These are phyloP conservation scores for Dascyllus trimaculatus DNA, from an alignment of 2,113 vertebrate genomes.

Conservation along the genomic window DNA sequence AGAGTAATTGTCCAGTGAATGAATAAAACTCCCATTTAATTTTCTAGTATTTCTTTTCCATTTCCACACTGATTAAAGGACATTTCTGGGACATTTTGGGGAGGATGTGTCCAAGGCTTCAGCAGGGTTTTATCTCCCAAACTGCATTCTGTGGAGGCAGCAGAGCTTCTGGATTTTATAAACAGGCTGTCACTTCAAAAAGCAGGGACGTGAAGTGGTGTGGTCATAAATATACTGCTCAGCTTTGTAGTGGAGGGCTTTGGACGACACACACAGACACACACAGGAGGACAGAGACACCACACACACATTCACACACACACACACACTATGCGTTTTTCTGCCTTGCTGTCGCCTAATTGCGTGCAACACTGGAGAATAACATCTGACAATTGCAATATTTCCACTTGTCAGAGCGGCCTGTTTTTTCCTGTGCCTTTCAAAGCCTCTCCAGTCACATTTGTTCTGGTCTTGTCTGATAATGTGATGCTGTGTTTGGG, in stretches of 20 bases:
- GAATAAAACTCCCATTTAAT: conserved; percentile 2
- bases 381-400: conserved; percentile 45
- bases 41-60: neutral
- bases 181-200: conserved; percentile 81
- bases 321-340: neutral
- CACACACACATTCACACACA: conserved; percentile 1
- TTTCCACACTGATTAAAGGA: conserved; percentile 3
- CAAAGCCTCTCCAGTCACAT: conserved; percentile 10
- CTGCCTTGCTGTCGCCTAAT: conserved; percentile 19
- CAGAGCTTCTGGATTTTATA: conserved; percentile 72
- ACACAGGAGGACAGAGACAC: neutral
- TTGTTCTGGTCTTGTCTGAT: neutral
- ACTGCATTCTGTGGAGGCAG: conserved; percentile 55
- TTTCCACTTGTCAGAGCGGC: conserved; percentile 8
- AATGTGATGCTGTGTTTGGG: neutral
- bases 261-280: conserved; percentile 38
- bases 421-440: neutral
- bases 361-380: conserved; percentile 22
- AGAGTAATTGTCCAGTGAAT: neutral
- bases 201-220: conserved; percentile 56
- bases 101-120: neutral
- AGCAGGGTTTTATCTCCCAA: conserved; percentile 46
- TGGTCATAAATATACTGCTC: conserved; percentile 70
- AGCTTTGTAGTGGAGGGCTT: conserved; percentile 48
- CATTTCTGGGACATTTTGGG: conserved; percentile 49